These are phyloP conservation scores for Falco berigora DNA, from an alignment of 2,797 vertebrate genomes.

Conservation along the genomic window DNA sequence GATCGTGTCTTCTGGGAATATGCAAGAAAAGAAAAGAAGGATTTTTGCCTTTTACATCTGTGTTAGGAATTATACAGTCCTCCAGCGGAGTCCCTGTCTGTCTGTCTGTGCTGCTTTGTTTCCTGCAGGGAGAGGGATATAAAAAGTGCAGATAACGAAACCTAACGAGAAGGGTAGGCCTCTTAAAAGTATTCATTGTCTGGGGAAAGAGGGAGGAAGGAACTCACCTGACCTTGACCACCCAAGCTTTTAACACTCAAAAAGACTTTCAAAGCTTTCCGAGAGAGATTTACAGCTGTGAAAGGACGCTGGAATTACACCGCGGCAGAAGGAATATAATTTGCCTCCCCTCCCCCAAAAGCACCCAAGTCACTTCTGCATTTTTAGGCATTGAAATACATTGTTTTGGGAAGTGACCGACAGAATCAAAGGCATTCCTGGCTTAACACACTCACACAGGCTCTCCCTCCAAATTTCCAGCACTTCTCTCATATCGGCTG, in stretches of 20 bases:
- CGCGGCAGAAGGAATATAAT: background rate
- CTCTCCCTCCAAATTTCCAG: background rate
- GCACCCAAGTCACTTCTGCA: background rate
- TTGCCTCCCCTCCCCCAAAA: background rate
- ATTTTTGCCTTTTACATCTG: background rate
- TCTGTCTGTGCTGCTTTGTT: slow-evolving; percentile 15
- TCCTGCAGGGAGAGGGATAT: slow-evolving; percentile 11
- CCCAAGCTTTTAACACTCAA: slow-evolving; percentile 51
- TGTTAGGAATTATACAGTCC: background rate
- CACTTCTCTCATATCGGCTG: background rate
- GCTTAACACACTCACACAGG: background rate
- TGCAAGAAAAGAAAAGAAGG: background rate
- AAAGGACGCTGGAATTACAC: slow-evolving; percentile 28
- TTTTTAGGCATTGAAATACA: background rate
- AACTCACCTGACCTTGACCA: slow-evolving; percentile 59
- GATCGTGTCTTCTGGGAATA: background rate
- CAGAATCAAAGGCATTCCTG: slow-evolving; percentile 21
- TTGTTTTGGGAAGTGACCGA: background rate
- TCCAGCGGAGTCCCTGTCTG: background rate
- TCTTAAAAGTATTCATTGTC: slow-evolving; percentile 59
- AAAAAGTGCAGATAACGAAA: slow-evolving; percentile 58
- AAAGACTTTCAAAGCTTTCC: slow-evolving; percentile 52
- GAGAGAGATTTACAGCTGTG: slow-evolving; percentile 40
- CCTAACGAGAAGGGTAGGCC: slow-evolving; percentile 46
- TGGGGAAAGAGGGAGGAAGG: slow-evolving; percentile 54